phyloP scores from a whole-genome alignment of 2,113 vertebrate species.

The Pangasianodon gigas region DNA sequence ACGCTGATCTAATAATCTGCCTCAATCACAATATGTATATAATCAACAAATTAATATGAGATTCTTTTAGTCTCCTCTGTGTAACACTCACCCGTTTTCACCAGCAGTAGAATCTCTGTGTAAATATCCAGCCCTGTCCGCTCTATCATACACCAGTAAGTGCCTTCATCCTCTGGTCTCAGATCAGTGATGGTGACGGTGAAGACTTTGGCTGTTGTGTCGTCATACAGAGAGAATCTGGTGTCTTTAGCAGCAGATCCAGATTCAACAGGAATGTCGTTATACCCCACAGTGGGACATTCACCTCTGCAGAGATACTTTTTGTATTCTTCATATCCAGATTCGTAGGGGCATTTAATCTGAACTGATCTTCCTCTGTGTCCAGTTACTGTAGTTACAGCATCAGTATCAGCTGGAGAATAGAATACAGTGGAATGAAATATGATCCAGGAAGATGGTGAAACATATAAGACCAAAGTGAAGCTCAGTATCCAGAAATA shows the following conservation, averaged over 20 bases:
- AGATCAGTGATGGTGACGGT: slow-evolving; percentile 63
- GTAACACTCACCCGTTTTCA: slow-evolving; percentile 53
- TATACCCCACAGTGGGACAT: too few relatives aligned
- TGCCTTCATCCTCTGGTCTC: slow-evolving; percentile 49
- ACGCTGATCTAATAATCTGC: background rate
- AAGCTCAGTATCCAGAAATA: background rate
- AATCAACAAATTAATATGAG: background rate
- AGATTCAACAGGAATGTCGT: background rate
- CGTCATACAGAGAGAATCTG: slow-evolving; percentile 58
- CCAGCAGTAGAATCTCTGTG: slow-evolving; percentile 55
- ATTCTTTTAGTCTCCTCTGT: background rate
- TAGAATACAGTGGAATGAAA: background rate
- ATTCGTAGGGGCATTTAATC: slow-evolving; percentile 53
- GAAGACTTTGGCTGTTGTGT: slow-evolving; percentile 39
- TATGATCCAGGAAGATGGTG: background rate
- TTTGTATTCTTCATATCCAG: slow-evolving; percentile 6
- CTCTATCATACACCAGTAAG: slow-evolving; percentile 57
- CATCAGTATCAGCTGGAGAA: slow-evolving; percentile 1
- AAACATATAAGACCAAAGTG: background rate
- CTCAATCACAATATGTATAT: background rate
- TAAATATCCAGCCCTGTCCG: background rate
- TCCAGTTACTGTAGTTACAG: slow-evolving; percentile 14
- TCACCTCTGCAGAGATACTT: slow-evolving; percentile 62
- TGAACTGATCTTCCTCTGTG: slow-evolving; percentile 56
- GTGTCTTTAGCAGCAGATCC: slow-evolving; percentile 12